Base-by-base conservation (phyloP, 2,113 vertebrate species). In the Osmerus eperlanus region DNA sequence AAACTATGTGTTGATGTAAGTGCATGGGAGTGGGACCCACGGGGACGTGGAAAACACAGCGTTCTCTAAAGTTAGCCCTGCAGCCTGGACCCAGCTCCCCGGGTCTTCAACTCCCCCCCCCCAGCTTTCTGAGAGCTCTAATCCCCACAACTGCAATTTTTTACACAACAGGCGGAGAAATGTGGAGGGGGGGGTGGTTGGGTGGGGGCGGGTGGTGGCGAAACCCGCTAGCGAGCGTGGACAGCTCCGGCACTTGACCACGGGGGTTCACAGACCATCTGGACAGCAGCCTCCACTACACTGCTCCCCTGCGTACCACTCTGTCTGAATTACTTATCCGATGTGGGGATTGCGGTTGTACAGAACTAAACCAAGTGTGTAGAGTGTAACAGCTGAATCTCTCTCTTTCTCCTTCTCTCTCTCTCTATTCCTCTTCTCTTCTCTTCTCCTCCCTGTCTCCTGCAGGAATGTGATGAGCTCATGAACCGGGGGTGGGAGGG, bases 1-100 rank as follows among this genome's bases (percentile, higher is more conserved):
- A 89, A 91, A 91, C 76, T 90, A 89, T 89, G 84, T 60, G 80
- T 90, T 86, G 89, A 89, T 92, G 89, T 87, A 85, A 91, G 84
- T 80, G 81, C 72, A 82, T 83, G 82, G 87, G 88, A 87, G 83
- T 87, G 81, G 81, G 77, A 65, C 84, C 67, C 80, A 59, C 28
- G 66, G 85, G 58, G 82, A 81, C 63, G 21, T 53, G 58, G 9
- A 59, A 70, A 51, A 25, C 68, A 70, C 25, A n/a, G 65, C 74
- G 79, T 81, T 82, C 74, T 87, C 83, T 76, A 61, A 81, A 84
- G 79, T 88, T 79, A 86, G 82, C 70, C 72, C 81, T 85, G 83
- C 68, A 75, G 65, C 64, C 66, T 28, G 60, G 4, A 65, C 63
- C 63, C 18, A 8, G 7, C 32, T 2, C 62, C 18, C 32, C 63